Evolutionary conservation across 2,113 vertebrate species (phyloP), one percentile per base, ranked within the genome.

Genomic region (Gyps fulvus): DNA sequence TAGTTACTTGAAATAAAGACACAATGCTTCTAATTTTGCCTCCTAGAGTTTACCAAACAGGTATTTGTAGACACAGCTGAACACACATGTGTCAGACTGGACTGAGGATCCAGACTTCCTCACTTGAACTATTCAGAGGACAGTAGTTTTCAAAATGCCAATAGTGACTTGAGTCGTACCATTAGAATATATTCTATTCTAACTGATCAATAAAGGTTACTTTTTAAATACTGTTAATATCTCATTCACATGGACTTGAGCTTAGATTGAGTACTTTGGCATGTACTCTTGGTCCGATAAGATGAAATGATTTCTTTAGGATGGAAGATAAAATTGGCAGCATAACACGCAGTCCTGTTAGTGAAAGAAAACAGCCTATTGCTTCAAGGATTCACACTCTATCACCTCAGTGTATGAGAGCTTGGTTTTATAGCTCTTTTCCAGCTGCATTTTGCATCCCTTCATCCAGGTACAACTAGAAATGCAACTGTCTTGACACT

Each of bases 361-460:
- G 15, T 47, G 45, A 83, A 89, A 80, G 8, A 49, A 91, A 93
- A 59, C 59, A 58, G 4, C 17, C 20, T 71, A 0, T 77, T 72
- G 18, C 13, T 77, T 86, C 9, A 62, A 70, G 26, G 23, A 16
- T 70, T 79, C 34, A 11, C 67, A 32, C 4, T 78, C 17, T 50
- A 2, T 10, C n/a, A 66, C 4, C 10, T 42, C n/a, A 47, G 9
- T 20, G 7, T 19, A 25, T 1, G 2, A 63, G 11, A 66, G 3
- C 26, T 36, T 58, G 27, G 9, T 22, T 50, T 88, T 81, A 23
- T 26, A 70, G 13, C 9, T 62, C 34, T 83, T 69, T 43, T 81
- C 40, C 34, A 86, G 38, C 13, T 66, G 29, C 20, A 58, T 83
- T 94, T 89, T 76, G 7, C 31, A 49, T 86, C 13, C 10, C 6